Conservation (phyloP, 2,888 invertebrate genomes). For the Pyrrhosoma nymphula region DNA sequence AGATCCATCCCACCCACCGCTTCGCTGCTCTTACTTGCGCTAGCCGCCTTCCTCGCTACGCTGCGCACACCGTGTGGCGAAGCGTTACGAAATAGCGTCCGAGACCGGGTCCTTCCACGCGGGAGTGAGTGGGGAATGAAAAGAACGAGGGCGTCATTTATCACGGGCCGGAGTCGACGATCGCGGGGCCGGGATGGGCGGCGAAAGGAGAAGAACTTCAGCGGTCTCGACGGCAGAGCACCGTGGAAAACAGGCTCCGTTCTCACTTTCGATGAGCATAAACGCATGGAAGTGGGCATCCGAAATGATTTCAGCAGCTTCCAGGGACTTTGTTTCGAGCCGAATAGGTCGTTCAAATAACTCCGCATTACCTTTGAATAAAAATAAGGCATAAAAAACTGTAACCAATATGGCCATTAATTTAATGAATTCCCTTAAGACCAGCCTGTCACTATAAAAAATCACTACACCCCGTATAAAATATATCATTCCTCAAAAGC, state of each 20-base stretch:
- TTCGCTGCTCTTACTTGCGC: not conserved
- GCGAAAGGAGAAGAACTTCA: not conserved
- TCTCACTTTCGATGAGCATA: too few relatives aligned
- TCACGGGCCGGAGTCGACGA: not conserved
- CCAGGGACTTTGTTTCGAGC: too few relatives aligned
- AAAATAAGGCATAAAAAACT: too few relatives aligned
- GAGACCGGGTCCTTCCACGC: not conserved
- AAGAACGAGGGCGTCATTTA: not conserved
- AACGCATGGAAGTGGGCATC: not conserved
- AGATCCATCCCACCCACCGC: not conserved
- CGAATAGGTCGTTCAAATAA: too few relatives aligned
- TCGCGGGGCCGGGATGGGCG: not conserved
- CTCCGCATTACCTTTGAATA: too few relatives aligned
- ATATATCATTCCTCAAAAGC: too few relatives aligned
- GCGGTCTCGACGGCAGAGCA: not conserved
- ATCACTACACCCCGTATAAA: too few relatives aligned
- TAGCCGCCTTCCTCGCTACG: conserved; percentile 6
- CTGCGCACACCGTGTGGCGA: not conserved
- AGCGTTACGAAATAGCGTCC: conserved; percentile 31
- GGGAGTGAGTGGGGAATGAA: not conserved
- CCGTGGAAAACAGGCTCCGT: not conserved
- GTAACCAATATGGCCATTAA: too few relatives aligned
- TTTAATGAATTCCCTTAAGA: too few relatives aligned
- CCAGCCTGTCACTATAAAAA: too few relatives aligned
- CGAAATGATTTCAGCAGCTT: not conserved